A percentile compares a stretch with the other conserved stretches of the same genome.
These are phyloP conservation scores for Canis aureus DNA, from an alignment of 2,113 vertebrate species.

Conservation along the genomic window DNA sequence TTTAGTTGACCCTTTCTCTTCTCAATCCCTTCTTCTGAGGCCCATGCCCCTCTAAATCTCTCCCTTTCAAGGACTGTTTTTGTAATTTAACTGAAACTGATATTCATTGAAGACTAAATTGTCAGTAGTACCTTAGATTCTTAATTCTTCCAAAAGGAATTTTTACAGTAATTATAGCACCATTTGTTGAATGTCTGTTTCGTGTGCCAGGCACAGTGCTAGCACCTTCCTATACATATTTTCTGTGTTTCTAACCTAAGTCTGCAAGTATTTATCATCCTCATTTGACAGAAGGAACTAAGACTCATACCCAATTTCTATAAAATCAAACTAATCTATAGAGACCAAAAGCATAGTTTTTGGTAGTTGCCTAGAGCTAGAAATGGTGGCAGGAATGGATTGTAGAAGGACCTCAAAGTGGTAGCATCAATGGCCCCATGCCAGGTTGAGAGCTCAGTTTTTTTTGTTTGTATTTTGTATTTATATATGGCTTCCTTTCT, in stretches of 20 bases:
- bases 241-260: neutral
- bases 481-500: neutral
- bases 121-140: neutral
- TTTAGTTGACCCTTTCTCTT: neutral
- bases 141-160: slow-evolving; percentile 5
- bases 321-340: neutral
- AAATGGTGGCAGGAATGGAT: neutral
- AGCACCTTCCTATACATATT: neutral
- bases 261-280: neutral
- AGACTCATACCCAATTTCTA: neutral
- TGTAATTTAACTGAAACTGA: slow-evolving; percentile 26
- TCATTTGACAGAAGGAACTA: neutral
- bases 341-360: neutral
- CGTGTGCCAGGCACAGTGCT: neutral
- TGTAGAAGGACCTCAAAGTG: neutral
- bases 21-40: neutral
- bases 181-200: neutral
- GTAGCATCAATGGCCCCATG: neutral
- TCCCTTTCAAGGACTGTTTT: slow-evolving; percentile 24
- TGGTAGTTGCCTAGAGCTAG: neutral
- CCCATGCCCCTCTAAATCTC: neutral
- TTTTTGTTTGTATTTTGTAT: neutral
- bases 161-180: neutral
- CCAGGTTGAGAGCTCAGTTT: neutral
- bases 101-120: neutral